Evolutionary conservation across 2,888 invertebrate genomes (phyloP).

Genomic region (Diabrotica balteata): DNA sequence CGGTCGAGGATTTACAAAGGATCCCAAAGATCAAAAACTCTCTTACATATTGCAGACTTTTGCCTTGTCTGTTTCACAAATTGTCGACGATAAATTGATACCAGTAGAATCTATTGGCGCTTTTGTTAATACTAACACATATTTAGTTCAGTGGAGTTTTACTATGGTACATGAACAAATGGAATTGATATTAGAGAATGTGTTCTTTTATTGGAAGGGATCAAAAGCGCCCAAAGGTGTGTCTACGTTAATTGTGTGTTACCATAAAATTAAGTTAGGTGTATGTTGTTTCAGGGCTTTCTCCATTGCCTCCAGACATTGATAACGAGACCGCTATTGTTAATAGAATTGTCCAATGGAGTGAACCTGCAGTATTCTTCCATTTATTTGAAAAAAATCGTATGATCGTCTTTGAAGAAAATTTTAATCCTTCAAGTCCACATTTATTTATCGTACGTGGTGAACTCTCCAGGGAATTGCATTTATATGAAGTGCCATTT

Average conservation of each 20-base stretch:
- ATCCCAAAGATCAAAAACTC: neutral
- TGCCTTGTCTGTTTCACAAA: conserved; percentile 39
- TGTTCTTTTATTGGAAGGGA: conserved; percentile 48
- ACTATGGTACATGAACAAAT: no score
- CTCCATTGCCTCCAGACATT: conserved; percentile 44
- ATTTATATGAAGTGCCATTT: conserved; percentile 46
- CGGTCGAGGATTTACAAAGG: conserved; percentile 25
- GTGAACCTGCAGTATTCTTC: conserved; percentile 47
- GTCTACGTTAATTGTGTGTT: no score
- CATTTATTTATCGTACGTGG: conserved; percentile 44
- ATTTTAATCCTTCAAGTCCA: conserved; percentile 32
- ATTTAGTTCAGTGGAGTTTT: conserved; percentile 44
- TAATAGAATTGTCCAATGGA: conserved; percentile 46
- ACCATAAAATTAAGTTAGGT: neutral
- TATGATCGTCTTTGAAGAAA: conserved; percentile 38
- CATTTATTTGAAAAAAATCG: conserved; percentile 37
- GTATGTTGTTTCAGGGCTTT: conserved; percentile 20
- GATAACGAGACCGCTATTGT: conserved; percentile 42
- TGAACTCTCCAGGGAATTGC: conserved; percentile 41
- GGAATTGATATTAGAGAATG: conserved; percentile 28
- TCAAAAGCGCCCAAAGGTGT: conserved; percentile 41
- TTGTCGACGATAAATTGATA: conserved; percentile 34
- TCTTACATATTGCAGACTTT: conserved; percentile 29
- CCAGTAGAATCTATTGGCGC: conserved; percentile 30
- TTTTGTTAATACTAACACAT: conserved; percentile 41